A percentile compares a stretch with the other conserved stretches of the same genome.
Evolutionary conservation across 2,888 invertebrate species (phyloP).

Genomic region (Caenorhabditis sp.): DNA sequence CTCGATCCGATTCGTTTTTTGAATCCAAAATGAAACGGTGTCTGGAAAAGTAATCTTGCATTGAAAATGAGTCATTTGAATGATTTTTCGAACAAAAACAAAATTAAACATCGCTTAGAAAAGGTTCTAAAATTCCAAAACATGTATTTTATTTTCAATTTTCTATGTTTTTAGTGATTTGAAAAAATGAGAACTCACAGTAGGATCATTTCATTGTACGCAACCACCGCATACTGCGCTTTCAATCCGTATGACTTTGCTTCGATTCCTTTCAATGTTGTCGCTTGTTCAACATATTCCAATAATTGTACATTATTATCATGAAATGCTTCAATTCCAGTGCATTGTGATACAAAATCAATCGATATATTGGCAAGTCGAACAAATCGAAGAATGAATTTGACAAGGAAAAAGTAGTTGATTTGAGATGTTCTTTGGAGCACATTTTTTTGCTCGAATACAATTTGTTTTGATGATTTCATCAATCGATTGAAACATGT

Average conservation of each 20-base stretch:
- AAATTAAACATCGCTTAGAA: too few species aligned
- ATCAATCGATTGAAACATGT: slow-evolving; percentile 84
- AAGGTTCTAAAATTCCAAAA: too few species aligned
- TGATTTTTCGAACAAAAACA: too few species aligned
- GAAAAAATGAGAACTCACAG: too few species aligned
- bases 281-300: slow-evolving; percentile 47
- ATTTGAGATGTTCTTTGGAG: slow-evolving; percentile 29
- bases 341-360: slow-evolving; percentile 74
- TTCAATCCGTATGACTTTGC: slow-evolving; percentile 62
- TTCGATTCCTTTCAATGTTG: slow-evolving; percentile 78
- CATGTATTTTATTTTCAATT: too few species aligned
- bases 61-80: too few species aligned
- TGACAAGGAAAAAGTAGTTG: slow-evolving; percentile 38
- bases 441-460: slow-evolving; percentile 27
- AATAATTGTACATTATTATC: slow-evolving; percentile 88
- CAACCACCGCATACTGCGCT: slow-evolving; percentile 83
- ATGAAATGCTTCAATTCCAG: slow-evolving; percentile 89
- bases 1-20: slow-evolving; percentile 26
- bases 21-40: slow-evolving; percentile 4
- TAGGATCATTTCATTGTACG: slow-evolving; percentile 83
- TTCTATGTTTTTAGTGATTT: too few species aligned
- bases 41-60: neutral
- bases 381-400: slow-evolving; percentile 30
- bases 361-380: slow-evolving; percentile 12
- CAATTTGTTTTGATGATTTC: slow-evolving; percentile 24